Evolutionary conservation across 2,113 vertebrate species (phyloP).

Genomic region (Isichthys henryi): DNA sequence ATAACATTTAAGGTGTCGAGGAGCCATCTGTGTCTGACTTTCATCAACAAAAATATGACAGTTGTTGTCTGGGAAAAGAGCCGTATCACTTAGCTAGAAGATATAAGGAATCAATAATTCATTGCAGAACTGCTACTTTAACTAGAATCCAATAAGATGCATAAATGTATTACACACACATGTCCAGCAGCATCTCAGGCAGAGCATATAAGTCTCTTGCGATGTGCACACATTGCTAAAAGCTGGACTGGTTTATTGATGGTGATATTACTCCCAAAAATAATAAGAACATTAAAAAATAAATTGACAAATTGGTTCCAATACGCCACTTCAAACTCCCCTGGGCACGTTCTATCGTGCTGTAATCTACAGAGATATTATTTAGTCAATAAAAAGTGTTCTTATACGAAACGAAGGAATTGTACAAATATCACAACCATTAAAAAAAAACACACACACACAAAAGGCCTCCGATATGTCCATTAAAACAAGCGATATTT

Average conservation of each 20-base stretch:
- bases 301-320: not conserved
- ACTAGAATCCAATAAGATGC: not conserved
- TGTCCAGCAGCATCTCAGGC: not conserved
- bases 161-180: not conserved
- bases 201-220: not conserved
- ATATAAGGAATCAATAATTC: not conserved
- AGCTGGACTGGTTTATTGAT: not conserved
- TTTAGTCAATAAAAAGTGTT: not conserved
- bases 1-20: not conserved
- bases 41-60: not conserved
- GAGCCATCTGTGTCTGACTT: not conserved
- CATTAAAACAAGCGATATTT: not conserved
- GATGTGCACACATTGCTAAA: not conserved
- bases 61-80: not conserved
- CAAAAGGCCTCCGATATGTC: not conserved
- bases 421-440: not conserved
- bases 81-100: not conserved
- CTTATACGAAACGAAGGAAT: not conserved
- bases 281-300: not conserved
- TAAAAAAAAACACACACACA: not conserved
- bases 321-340: not conserved
- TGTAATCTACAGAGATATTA: not conserved
- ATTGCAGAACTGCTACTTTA: not conserved
- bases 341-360: not conserved
- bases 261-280: not conserved